Conservation (phyloP, 2,797 vertebrate species). For the Eidolon dupreanum region DNA sequence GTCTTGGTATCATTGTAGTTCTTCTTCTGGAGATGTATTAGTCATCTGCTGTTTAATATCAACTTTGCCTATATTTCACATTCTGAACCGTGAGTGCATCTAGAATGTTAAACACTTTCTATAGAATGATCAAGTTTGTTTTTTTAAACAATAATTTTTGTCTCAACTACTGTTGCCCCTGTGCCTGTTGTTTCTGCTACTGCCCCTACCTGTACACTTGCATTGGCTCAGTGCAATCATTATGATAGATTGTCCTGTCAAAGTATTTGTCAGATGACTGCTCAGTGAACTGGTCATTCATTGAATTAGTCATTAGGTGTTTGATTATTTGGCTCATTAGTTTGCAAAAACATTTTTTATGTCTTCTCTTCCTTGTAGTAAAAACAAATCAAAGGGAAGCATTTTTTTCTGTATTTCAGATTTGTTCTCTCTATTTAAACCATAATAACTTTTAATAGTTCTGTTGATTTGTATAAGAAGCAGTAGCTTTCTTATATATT, state of each 20-base stretch:
- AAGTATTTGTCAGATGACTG: not conserved
- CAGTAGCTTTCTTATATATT: not conserved
- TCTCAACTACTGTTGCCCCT: not conserved
- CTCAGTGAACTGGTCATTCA: not conserved
- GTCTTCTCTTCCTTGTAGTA: not conserved
- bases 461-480: not conserved
- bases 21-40: not conserved
- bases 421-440: not conserved
- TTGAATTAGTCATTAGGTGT: not conserved
- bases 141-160: not conserved
- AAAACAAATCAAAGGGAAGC: not conserved
- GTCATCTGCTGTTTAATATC: not conserved
- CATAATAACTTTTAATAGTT: not conserved
- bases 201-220: not conserved
- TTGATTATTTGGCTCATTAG: not conserved
- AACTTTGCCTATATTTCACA: not conserved
- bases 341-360: not conserved
- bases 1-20: not conserved
- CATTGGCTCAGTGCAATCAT: not conserved
- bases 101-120: not conserved
- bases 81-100: not conserved
- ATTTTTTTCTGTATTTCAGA: conserved; percentile 10
- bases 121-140: not conserved
- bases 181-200: not conserved
- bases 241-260: not conserved